These are phyloP conservation scores for Arion vulgaris DNA, from an alignment of 1,140 invertebrate species.

Conservation along the genomic window DNA sequence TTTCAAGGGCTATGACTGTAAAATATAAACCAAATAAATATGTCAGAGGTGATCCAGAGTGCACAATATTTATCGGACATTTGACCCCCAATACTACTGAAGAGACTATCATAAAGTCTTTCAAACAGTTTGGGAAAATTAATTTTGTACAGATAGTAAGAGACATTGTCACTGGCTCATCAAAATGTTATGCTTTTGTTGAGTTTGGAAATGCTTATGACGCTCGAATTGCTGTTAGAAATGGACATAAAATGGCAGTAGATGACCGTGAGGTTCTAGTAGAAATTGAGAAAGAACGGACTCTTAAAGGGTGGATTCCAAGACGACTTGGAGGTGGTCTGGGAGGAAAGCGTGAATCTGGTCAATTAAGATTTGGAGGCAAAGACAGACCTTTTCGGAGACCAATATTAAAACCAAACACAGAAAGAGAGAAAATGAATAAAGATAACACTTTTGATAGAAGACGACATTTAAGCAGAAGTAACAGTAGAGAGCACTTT, in stretches of 20 bases:
- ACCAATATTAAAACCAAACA: constrained; percentile 45
- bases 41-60: constrained; percentile 78
- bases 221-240: constrained; percentile 77
- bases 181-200: constrained; percentile 88
- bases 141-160: constrained; percentile 80
- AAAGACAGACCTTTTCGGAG: constrained; percentile 79
- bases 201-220: constrained; percentile 81
- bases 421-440: background rate
- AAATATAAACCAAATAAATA: constrained; percentile 78
- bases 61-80: constrained; percentile 85
- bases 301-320: constrained; percentile 85
- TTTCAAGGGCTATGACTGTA: constrained; percentile 81
- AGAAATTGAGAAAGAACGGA: constrained; percentile 76
- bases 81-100: constrained; percentile 82
- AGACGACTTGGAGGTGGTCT: constrained; percentile 89
- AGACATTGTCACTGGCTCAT: constrained; percentile 87
- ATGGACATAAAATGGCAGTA: constrained; percentile 79
- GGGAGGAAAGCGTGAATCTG: constrained; percentile 89
- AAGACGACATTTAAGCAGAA: background rate
- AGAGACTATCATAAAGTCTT: constrained; percentile 70
- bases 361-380: constrained; percentile 90
- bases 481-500: background rate
- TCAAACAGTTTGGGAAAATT: constrained; percentile 75
- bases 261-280: constrained; percentile 78
- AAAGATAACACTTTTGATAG: background rate